Evolutionary conservation across 2,888 invertebrate genomes (phyloP).

Genomic region (Lithophane leautieri): DNA sequence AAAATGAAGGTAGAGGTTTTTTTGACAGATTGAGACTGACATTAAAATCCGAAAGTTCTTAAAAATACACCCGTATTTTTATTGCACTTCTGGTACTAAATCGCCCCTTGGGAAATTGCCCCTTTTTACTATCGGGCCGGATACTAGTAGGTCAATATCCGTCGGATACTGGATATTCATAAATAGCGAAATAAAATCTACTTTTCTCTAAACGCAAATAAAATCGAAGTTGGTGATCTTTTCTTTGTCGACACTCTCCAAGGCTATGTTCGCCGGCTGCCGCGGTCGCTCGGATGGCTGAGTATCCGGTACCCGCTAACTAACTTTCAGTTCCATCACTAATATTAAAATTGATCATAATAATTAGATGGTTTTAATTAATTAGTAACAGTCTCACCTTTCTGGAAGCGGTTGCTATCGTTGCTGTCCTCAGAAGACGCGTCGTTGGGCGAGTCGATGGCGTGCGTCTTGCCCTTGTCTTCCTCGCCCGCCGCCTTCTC

Average conservation of each 20-base stretch:
- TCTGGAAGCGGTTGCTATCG: conserved; percentile 95
- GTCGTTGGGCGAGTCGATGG: conserved; percentile 96
- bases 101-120: too few relatives aligned
- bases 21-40: not conserved
- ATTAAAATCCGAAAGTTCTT: not conserved
- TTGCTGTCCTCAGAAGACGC: conserved; percentile 98
- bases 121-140: not conserved
- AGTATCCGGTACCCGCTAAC: not conserved
- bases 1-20: too few relatives aligned
- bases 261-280: not conserved
- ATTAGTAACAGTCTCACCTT: conserved; percentile 84
- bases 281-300: not conserved
- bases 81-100: not conserved
- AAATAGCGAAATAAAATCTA: not conserved
- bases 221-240: not conserved
- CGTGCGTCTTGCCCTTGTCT: conserved; percentile 72
- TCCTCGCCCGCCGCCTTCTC: conserved; percentile 91
- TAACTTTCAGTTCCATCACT: not conserved
- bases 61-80: not conserved
- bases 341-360: not conserved
- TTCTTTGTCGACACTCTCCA: not conserved
- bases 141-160: not conserved
- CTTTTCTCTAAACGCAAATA: not conserved
- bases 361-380: not conserved
- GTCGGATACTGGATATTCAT: not conserved